phyloP scores from a whole-genome alignment of 1,140 invertebrate species.

The Heliconius eleuchia region DNA sequence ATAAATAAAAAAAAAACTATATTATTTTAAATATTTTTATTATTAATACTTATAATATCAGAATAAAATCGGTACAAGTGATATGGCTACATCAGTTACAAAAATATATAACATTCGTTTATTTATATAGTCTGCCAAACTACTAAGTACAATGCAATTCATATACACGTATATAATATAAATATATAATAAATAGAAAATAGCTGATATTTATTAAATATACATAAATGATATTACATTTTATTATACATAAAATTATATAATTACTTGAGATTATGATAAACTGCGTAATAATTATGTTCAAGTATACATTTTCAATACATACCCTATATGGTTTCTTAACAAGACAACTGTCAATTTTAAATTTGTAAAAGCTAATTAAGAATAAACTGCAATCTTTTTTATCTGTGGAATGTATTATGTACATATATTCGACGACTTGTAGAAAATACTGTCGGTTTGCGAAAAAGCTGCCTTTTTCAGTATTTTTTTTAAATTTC shows the following conservation, averaged over 20 bases:
- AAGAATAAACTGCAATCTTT: background rate
- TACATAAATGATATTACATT: background rate
- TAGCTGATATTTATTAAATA: background rate
- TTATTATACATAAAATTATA: background rate
- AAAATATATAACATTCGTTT: constrained; percentile 51
- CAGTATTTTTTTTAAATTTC: too few species aligned
- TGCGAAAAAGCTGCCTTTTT: background rate
- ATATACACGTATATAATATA: background rate
- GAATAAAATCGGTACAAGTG: constrained; percentile 28
- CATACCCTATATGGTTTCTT: background rate
- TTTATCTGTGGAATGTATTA: background rate
- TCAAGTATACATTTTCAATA: background rate
- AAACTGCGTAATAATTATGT: background rate
- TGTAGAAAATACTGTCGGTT: background rate
- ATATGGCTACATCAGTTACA: constrained; percentile 55
- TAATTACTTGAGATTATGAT: background rate
- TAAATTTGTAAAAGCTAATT: background rate
- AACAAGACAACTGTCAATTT: background rate
- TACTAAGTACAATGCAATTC: constrained; percentile 11
- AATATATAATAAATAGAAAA: background rate
- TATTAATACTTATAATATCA: constrained; percentile 26
- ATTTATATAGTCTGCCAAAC: constrained; percentile 33
- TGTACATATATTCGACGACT: background rate
- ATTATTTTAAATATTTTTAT: constrained; percentile 26
- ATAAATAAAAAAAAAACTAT: background rate